Evolutionary conservation across 2,888 invertebrate genomes (phyloP).

Genomic region (Teleogryllus oceanicus): DNA sequence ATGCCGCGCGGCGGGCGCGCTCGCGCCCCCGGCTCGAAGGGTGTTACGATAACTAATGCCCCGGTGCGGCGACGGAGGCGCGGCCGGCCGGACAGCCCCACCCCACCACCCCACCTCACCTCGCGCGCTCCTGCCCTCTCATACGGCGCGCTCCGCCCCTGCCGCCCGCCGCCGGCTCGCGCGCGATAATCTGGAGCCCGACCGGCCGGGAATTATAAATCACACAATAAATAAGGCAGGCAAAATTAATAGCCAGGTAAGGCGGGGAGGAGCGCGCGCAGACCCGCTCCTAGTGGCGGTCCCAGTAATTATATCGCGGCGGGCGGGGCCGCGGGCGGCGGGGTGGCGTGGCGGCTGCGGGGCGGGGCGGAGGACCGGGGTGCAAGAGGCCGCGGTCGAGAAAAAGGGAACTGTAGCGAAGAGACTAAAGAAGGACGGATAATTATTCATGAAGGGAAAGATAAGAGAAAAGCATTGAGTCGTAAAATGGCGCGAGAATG

Average conservation of each 20-base stretch:
- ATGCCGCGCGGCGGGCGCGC: not conserved
- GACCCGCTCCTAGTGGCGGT: constrained; percentile 4
- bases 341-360: not conserved
- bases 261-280: not conserved
- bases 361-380: not conserved
- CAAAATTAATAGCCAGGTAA: constrained; percentile 18
- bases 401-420: no score
- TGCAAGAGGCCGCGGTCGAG: not conserved
- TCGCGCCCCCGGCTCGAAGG: not conserved
- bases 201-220: constrained; percentile 11
- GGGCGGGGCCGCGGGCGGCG: constrained; percentile 5
- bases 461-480: no score
- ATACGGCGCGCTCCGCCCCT: not conserved
- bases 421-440: no score
- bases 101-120: not conserved
- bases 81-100: not conserved
- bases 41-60: constrained; percentile 9
- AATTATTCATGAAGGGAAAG: no score
- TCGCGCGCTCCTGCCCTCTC: not conserved
- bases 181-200: constrained; percentile 11
- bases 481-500: no score
- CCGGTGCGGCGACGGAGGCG: not conserved
- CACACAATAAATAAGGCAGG: constrained; percentile 18
- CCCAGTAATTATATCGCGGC: not conserved
- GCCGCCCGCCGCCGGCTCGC: not conserved